These are phyloP conservation scores for Papilio polyxenes DNA, from an alignment of 1,140 invertebrate species.

Conservation along the genomic window DNA sequence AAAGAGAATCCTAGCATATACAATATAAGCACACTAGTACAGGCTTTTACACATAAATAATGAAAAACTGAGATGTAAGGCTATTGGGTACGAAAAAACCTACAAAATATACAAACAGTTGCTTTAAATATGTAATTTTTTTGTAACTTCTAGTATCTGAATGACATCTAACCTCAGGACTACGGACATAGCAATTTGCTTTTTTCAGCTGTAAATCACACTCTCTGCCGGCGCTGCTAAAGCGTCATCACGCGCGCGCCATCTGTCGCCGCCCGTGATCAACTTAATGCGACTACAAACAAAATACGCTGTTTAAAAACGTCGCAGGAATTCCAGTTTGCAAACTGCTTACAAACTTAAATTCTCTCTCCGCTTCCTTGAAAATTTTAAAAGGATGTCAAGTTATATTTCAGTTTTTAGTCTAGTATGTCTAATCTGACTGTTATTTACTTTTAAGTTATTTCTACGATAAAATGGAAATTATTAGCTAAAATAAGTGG, in stretches of 20 bases:
- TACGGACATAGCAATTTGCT: neutral
- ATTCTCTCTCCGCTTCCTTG: neutral
- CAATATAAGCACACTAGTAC: no score
- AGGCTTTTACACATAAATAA: neutral
- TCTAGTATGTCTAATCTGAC: no score
- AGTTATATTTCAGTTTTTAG: conserved; percentile 8
- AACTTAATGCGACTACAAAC: conserved; percentile 34
- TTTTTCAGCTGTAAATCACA: conserved; percentile 32
- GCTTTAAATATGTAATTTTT: neutral
- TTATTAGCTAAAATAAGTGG: no score
- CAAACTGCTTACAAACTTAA: conserved; percentile 24
- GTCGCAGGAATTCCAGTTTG: conserved; percentile 4
- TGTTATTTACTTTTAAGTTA: no score
- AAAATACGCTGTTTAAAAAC: conserved; percentile 33
- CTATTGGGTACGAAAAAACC: no score
- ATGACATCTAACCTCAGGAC: neutral
- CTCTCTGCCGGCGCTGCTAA: neutral
- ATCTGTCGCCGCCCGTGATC: conserved; percentile 22
- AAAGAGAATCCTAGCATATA: no score
- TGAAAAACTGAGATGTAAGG: no score
- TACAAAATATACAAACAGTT: neutral
- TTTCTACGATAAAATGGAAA: no score
- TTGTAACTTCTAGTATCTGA: neutral
- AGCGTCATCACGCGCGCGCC: conserved; percentile 21
- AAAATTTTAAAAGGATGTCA: neutral